phyloP scores from a whole-genome alignment of 2,888 invertebrate species.

The Drosophila affinis region DNA sequence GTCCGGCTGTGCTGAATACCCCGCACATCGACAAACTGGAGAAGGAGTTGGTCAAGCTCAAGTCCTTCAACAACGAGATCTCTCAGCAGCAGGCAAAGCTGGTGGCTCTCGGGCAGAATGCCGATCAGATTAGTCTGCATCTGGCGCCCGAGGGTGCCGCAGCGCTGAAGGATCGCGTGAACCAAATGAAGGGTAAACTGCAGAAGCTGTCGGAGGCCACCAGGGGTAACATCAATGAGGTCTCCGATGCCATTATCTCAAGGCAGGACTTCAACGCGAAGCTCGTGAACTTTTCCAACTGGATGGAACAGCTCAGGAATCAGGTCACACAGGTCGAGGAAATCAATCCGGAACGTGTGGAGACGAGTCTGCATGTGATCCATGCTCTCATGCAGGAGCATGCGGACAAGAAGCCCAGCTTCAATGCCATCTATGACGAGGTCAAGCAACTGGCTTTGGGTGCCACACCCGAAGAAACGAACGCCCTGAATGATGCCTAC shows the following conservation, averaged over 20 bases:
- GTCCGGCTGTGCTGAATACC: conserved; percentile 87
- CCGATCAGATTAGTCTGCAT: conserved; percentile 91
- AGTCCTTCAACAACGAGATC: conserved; percentile 93
- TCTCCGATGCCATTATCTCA: conserved; percentile 92
- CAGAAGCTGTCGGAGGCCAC: conserved; percentile 90
- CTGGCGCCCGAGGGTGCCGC: conserved; percentile 91
- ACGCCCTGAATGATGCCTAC: conserved; percentile 90
- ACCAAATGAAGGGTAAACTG: conserved; percentile 89
- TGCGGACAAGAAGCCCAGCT: conserved; percentile 91
- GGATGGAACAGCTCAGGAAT: conserved; percentile 90
- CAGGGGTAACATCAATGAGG: conserved; percentile 89
- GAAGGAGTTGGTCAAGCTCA: conserved; percentile 89
- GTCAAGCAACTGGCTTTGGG: conserved; percentile 90
- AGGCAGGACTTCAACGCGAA: conserved; percentile 93
- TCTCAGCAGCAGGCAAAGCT: conserved; percentile 93
- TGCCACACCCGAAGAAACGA: conserved; percentile 90
- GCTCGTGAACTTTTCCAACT: conserved; percentile 90
- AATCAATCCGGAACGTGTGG: conserved; percentile 92
- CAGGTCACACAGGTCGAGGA: conserved; percentile 91
- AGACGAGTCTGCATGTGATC: conserved; percentile 90
- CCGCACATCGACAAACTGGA: conserved; percentile 91
- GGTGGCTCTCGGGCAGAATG: conserved; percentile 90
- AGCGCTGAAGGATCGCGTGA: conserved; percentile 88
- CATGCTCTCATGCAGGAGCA: conserved; percentile 93
- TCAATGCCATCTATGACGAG: conserved; percentile 91